Conservation (phyloP, 2,797 vertebrate species). For the Tauraco hartlaubi region DNA sequence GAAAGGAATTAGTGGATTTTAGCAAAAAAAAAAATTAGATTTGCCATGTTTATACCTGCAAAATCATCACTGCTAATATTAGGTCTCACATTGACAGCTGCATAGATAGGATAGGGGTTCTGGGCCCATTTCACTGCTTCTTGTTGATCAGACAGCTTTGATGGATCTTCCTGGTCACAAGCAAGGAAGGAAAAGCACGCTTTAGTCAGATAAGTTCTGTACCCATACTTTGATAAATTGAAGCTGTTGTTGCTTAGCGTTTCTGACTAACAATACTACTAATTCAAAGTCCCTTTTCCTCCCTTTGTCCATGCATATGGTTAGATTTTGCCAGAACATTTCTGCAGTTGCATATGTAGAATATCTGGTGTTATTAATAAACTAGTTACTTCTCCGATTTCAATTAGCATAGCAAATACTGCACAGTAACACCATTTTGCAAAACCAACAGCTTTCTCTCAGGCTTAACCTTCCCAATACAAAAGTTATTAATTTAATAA, state of each 20-base stretch:
- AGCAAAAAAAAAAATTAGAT: neutral
- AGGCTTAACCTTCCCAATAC: neutral
- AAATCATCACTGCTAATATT: constrained; percentile 77
- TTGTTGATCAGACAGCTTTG: constrained; percentile 83
- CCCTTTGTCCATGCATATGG: neutral
- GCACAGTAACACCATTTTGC: neutral
- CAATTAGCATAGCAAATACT: neutral
- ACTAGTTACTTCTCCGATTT: neutral
- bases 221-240: neutral
- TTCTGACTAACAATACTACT: neutral
- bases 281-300: neutral
- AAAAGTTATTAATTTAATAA: neutral
- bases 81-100: constrained; percentile 78
- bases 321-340: neutral
- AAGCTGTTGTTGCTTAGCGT: neutral
- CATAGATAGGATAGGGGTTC: constrained; percentile 85
- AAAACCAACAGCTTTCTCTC: neutral
- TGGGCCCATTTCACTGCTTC: constrained; percentile 76
- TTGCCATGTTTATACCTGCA: constrained; percentile 72
- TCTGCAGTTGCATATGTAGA: neutral
- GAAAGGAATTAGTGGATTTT: neutral
- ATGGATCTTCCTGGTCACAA: constrained; percentile 75
- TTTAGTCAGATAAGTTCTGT: neutral
- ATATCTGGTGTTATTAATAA: neutral
- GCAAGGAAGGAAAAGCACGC: neutral